Evolutionary conservation across 2,888 invertebrate genomes (phyloP), one percentile per base, ranked within the genome.

Genomic region (Trachelus troglodyta): DNA sequence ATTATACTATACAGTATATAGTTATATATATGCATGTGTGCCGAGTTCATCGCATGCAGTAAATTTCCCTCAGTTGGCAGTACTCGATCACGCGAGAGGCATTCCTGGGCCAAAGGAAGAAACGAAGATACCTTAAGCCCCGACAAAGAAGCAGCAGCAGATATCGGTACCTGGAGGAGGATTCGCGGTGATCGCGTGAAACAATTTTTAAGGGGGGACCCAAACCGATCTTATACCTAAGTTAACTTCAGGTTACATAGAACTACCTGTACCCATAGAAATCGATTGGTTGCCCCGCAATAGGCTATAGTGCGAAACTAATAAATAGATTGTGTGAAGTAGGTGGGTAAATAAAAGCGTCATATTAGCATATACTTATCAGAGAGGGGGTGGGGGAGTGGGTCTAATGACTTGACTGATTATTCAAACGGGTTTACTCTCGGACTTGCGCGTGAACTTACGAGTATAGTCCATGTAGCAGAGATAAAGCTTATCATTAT

Each of bases 11-110:
- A 34, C 31, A 35, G 74, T 75, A 34, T 31, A 68, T 69, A 56
- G 31, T 33, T 40, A 31, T 74, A 78, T 33, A 40, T 15, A 40
- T 15, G 4, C 2, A 15, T 40, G 83, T 84, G 82, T 81, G 83
- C 82, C 82, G 82, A 85, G 84, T 86, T 86, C 87, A 88, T 88
- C 84, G 88, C 87, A 88, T 88, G 88, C 88, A 87, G 89, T 87
- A 89, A 89, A 89, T 89, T 89, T 88, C 87, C 86, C 83, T 85
- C 83, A 84, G 84, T 78, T 85, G 85, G 83, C 86, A 79, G 83
- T 83, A 83, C 83, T 82, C 82, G 79, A 89, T 87, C 88, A 89
- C 89, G 88, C 87, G 86, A 88, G 86, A 83, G 79, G 81, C 83
- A 84, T 84, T 86, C 84, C 83, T 81, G 84, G 81, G 31, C 71